phyloP scores from a whole-genome alignment of 2,113 vertebrate genomes.

The Tiliqua scincoides region DNA sequence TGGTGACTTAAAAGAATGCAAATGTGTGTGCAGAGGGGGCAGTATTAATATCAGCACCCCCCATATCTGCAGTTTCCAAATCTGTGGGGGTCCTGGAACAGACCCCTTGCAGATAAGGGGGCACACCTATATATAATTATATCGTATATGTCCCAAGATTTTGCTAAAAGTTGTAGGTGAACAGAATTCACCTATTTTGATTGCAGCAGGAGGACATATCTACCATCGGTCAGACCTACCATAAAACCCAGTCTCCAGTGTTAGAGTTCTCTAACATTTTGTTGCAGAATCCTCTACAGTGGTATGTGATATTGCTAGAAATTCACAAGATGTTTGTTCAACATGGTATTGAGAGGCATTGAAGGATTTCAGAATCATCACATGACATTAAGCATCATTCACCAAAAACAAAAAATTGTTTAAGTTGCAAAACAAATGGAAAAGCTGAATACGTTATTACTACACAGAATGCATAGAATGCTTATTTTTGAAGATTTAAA shows the following conservation, averaged over 20 bases:
- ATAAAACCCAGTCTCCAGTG: background rate
- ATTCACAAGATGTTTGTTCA: background rate
- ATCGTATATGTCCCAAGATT: background rate
- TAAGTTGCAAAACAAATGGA: slow-evolving; percentile 19
- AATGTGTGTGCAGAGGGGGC: no score
- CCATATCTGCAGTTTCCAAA: no score
- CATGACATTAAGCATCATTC: background rate
- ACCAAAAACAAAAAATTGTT: background rate
- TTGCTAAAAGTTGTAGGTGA: background rate
- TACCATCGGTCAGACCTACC: background rate
- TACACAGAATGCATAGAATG: slow-evolving; percentile 21
- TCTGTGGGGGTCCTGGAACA: no score
- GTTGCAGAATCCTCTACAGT: background rate
- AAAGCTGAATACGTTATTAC: background rate
- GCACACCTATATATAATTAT: background rate
- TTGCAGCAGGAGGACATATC: background rate
- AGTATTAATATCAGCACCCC: no score
- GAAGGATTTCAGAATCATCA: background rate
- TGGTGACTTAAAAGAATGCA: no score
- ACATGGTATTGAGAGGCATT: background rate
- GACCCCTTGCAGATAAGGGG: no score
- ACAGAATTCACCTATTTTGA: no score
- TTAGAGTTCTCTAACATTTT: background rate
- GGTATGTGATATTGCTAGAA: background rate
- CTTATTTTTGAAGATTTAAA: background rate